A percentile compares a stretch with the other conserved stretches of the same genome.
These are phyloP conservation scores for Megaleporinus macrocephalus DNA, from an alignment of 2,113 vertebrate genomes.

Conservation along the genomic window DNA sequence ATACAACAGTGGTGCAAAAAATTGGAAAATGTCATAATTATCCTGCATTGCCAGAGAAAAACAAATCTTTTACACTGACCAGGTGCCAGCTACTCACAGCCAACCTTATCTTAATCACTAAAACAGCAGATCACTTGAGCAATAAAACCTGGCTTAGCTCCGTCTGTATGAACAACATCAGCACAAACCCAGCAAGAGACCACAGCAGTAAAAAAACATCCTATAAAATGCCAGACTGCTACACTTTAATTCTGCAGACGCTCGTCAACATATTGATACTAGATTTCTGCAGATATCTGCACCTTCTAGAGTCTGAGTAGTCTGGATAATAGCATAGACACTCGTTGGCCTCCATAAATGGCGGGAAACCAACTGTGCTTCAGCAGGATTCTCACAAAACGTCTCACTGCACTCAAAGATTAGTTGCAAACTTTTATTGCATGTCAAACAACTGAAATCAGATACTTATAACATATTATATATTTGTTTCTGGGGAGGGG, in stretches of 20 bases:
- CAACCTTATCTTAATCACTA: neutral
- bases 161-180: neutral
- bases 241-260: neutral
- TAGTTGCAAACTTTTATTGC: neutral
- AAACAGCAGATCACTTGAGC: neutral
- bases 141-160: neutral
- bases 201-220: neutral
- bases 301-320: neutral
- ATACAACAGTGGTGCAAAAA: neutral
- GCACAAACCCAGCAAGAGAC: neutral
- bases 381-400: neutral
- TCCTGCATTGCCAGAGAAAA: neutral
- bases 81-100: neutral
- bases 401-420: neutral
- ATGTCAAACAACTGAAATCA: neutral
- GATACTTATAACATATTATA: neutral
- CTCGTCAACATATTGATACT: neutral
- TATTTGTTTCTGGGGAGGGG: too few relatives aligned
- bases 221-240: neutral
- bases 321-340: neutral
- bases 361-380: neutral
- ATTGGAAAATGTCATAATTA: constrained; percentile 10
- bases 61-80: neutral
- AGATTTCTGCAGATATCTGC: too few relatives aligned
- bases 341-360: neutral